Evolutionary conservation across 2,113 vertebrate species (phyloP).

Genomic region (Cacatua alba): DNA sequence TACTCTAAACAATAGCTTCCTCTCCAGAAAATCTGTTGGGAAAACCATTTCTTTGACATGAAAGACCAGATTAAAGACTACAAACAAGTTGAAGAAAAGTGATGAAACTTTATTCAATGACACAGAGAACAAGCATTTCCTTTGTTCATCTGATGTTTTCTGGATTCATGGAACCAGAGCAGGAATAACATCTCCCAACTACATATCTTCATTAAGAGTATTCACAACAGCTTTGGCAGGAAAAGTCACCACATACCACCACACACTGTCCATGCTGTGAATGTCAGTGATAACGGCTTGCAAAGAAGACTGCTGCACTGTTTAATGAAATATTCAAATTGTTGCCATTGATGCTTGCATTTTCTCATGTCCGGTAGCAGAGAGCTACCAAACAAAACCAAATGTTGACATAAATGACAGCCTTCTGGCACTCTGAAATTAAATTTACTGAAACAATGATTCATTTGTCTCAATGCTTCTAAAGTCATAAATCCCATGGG

Average conservation of each 20-base stretch:
- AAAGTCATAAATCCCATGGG: neutral
- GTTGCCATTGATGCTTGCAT: neutral
- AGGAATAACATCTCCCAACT: neutral
- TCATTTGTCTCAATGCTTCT: neutral
- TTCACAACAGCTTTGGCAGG: neutral
- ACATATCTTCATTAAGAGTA: neutral
- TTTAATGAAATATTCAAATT: neutral
- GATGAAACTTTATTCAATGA: neutral
- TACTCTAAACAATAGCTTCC: neutral
- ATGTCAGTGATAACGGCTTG: neutral
- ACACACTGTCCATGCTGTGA: neutral
- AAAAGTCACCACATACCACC: neutral
- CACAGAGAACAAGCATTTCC: neutral
- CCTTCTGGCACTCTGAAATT: neutral
- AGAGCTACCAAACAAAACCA: neutral
- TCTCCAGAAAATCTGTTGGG: neutral
- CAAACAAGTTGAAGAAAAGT: neutral
- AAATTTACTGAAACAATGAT: neutral
- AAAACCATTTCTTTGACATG: neutral
- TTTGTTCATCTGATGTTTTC: neutral
- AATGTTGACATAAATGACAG: neutral
- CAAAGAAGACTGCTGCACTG: neutral
- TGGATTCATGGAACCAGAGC: neutral
- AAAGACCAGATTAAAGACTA: neutral
- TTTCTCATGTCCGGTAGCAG: neutral